Percentiles rank a stretch among this genome's conserved stretches.
These are phyloP conservation scores for Melanerpes aurifrons DNA, from an alignment of 2,113 vertebrate genomes.

Conservation along the genomic window DNA sequence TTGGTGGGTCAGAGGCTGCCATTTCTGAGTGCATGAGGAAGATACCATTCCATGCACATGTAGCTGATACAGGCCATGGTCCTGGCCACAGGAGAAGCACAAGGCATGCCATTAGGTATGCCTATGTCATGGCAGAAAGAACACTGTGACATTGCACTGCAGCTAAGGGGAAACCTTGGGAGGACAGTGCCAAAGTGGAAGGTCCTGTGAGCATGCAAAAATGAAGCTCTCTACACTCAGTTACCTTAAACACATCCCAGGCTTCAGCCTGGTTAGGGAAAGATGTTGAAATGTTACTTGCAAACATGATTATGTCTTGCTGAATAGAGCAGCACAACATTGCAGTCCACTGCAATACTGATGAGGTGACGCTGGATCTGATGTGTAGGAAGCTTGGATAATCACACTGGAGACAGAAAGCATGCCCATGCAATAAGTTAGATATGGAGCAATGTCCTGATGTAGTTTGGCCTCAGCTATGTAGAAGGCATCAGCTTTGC, in stretches of 20 bases:
- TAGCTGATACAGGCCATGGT: background rate
- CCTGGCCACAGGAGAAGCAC: background rate
- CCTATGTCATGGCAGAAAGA: background rate
- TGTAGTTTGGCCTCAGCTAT: background rate
- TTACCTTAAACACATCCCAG: background rate
- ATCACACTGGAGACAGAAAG: background rate
- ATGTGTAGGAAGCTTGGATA: background rate
- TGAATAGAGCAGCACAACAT: background rate
- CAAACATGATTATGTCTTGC: background rate
- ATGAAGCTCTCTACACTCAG: background rate
- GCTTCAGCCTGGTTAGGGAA: background rate
- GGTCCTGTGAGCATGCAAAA: background rate
- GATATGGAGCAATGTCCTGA: background rate
- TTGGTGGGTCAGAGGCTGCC: background rate
- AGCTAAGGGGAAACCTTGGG: background rate
- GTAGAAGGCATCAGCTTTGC: background rate
- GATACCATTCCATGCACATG: background rate
- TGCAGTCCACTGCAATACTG: background rate
- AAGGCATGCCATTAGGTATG: background rate
- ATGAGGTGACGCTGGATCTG: background rate
- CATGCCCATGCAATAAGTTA: background rate
- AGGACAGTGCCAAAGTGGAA: accelerated
- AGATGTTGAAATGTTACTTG: background rate
- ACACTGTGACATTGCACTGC: background rate
- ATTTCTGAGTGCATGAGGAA: background rate